These are phyloP conservation scores for Volucella inanis DNA, from an alignment of 2,888 invertebrate species.

Conservation along the genomic window DNA sequence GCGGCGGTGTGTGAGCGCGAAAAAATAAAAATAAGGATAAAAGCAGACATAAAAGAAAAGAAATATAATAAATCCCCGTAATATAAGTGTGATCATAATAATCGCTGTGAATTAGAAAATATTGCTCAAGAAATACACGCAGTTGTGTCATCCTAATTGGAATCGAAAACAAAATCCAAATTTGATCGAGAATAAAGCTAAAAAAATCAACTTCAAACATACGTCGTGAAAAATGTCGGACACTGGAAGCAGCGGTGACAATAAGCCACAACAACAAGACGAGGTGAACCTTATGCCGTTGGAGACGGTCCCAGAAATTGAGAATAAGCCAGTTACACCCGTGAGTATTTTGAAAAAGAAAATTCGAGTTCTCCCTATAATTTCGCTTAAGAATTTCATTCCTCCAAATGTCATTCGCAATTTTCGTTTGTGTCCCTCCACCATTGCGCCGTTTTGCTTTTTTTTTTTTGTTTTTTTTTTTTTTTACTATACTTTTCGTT, in stretches of 20 bases:
- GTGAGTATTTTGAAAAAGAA: slow-evolving; percentile 56
- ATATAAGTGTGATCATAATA: slow-evolving; percentile 34
- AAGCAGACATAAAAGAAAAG: slow-evolving; percentile 3
- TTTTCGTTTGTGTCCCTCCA: slow-evolving; percentile 38
- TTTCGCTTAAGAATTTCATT: slow-evolving; percentile 32
- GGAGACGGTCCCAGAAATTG: slow-evolving; percentile 47
- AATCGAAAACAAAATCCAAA: not conserved
- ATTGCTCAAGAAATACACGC: slow-evolving; percentile 14
- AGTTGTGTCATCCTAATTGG: slow-evolving; percentile 48
- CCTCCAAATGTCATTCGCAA: slow-evolving; percentile 24
- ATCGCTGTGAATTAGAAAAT: slow-evolving; percentile 38
- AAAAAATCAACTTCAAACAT: slow-evolving; percentile 53
- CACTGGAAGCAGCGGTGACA: slow-evolving; percentile 70
- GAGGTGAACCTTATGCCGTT: slow-evolving; percentile 60
- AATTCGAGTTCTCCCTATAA: not conserved
- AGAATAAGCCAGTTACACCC: slow-evolving; percentile 74
- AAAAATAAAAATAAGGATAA: slow-evolving; percentile 50
- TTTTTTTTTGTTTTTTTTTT: slow-evolving; percentile 4
- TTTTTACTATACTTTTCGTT: slow-evolving; percentile 29
- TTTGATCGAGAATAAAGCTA: no score
- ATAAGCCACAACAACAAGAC: slow-evolving; percentile 71
- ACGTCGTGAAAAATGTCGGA: slow-evolving; percentile 72
- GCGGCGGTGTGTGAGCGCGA: slow-evolving; percentile 69
- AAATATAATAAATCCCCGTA: slow-evolving; percentile 26
- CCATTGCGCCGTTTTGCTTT: slow-evolving; percentile 67